These are phyloP conservation scores for Diabrotica balteata DNA, from an alignment of 2,888 invertebrate species.

Conservation along the genomic window DNA sequence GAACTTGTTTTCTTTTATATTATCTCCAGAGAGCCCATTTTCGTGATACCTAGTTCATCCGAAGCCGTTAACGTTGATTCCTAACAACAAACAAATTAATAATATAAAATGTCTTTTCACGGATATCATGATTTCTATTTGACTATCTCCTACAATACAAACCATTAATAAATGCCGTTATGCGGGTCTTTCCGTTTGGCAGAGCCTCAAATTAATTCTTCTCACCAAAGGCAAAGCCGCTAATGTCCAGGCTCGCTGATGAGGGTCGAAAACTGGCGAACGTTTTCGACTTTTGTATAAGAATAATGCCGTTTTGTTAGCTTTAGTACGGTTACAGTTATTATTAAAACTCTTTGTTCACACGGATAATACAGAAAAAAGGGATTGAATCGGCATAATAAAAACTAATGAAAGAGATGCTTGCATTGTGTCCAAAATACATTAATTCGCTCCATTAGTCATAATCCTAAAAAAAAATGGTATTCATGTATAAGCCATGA, in stretches of 20 bases:
- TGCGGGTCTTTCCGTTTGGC: conserved; percentile 27
- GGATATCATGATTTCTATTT: conserved; percentile 17
- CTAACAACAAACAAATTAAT: conserved; percentile 10
- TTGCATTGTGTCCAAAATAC: too few species aligned
- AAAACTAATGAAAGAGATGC: too few species aligned
- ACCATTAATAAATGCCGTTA: conserved; percentile 26
- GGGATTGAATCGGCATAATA: background rate
- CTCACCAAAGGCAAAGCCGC: conserved; percentile 30
- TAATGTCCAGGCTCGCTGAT: conserved; percentile 27
- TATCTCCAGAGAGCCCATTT: too few species aligned
- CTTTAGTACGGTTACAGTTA: background rate
- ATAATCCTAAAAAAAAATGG: too few species aligned
- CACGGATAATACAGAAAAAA: background rate
- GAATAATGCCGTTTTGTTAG: conserved; percentile 15
- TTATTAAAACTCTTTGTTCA: conserved; percentile 7
- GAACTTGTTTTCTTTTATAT: too few species aligned
- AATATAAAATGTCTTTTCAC: conserved; percentile 21
- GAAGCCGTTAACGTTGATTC: too few species aligned
- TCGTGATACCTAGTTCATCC: too few species aligned
- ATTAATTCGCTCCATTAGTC: too few species aligned
- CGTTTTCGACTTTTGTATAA: conserved; percentile 22
- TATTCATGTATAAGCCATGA: too few species aligned
- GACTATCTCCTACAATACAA: conserved; percentile 25
- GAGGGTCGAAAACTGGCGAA: conserved; percentile 27
- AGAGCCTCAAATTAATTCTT: conserved; percentile 30